These are phyloP conservation scores for Plectropomus leopardus DNA, from an alignment of 2,113 vertebrate genomes.

Conservation along the genomic window DNA sequence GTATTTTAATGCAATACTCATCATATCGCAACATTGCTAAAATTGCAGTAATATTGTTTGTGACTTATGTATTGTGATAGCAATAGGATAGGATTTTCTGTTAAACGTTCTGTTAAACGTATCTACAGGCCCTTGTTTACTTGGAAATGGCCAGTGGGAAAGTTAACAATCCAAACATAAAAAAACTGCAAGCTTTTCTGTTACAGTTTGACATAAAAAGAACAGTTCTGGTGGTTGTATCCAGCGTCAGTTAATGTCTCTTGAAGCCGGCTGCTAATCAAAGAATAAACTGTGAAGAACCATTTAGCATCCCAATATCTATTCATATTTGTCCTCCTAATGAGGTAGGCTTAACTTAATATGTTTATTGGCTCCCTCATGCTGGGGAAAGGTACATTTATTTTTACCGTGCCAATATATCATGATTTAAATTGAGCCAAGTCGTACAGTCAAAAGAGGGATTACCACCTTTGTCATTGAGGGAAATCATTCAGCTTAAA, in stretches of 20 bases:
- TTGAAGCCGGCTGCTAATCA: constrained; percentile 21
- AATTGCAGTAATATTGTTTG: too few relatives aligned
- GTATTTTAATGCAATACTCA: too few relatives aligned
- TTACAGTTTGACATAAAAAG: constrained; percentile 3
- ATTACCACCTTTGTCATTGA: constrained; percentile 73
- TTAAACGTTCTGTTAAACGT: not conserved
- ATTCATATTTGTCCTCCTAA: constrained; percentile 57
- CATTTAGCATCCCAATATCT: constrained; percentile 41
- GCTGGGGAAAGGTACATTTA: constrained; percentile 34
- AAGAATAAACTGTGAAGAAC: constrained; percentile 39
- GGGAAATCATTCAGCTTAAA: constrained; percentile 71
- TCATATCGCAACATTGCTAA: too few relatives aligned
- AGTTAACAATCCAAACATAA: not conserved
- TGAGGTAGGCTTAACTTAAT: constrained; percentile 60
- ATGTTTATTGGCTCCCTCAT: constrained; percentile 53
- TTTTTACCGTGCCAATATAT: constrained; percentile 58
- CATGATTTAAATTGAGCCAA: constrained; percentile 63
- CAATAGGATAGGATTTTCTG: not conserved
- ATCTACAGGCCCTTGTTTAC: not conserved
- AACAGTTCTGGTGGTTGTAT: not conserved
- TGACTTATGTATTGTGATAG: too few relatives aligned
- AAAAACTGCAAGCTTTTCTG: not conserved
- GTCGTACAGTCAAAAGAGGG: constrained; percentile 68
- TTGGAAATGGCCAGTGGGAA: not conserved
- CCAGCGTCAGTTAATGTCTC: constrained; percentile 29